These are phyloP conservation scores for Eupithecia inturbata DNA, from an alignment of 2,888 invertebrate species.

Conservation along the genomic window DNA sequence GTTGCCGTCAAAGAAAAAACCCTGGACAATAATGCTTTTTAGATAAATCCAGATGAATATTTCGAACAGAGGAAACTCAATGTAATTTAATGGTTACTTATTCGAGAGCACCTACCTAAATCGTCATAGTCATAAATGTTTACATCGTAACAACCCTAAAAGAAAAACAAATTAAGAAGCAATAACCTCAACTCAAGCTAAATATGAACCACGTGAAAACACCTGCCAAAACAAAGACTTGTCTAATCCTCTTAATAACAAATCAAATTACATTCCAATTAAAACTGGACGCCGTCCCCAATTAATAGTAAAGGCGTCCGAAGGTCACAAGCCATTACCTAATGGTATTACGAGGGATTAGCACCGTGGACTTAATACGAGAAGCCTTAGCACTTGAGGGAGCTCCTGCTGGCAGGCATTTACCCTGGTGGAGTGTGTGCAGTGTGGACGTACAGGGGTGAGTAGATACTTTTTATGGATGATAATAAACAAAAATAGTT, in stretches of 20 bases:
- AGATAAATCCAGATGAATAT: neutral
- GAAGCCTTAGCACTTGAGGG: conserved; percentile 77
- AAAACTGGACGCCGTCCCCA: conserved; percentile 54
- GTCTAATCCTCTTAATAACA: conserved; percentile 33
- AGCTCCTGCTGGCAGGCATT: conserved; percentile 56
- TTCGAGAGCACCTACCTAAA: neutral
- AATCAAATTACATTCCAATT: conserved; percentile 50
- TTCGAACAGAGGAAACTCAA: neutral
- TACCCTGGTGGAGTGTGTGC: conserved; percentile 49
- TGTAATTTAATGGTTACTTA: neutral
- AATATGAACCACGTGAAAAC: conserved; percentile 1
- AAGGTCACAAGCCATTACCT: conserved; percentile 72
- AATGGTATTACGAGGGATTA: conserved; percentile 72
- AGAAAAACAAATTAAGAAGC: neutral
- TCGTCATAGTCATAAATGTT: neutral
- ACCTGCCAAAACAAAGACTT: conserved; percentile 9
- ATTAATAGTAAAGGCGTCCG: conserved; percentile 58
- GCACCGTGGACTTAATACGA: conserved; percentile 64
- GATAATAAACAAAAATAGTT: conserved; percentile 16
- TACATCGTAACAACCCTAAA: neutral
- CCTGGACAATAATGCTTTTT: neutral
- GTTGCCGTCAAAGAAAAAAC: conserved; percentile 16
- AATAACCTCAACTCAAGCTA: conserved; percentile 1
- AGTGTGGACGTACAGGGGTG: conserved; percentile 49
- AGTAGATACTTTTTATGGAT: conserved; percentile 41